Base-by-base conservation (phyloP, 2,113 vertebrate species). In the Archilochus colubris region DNA sequence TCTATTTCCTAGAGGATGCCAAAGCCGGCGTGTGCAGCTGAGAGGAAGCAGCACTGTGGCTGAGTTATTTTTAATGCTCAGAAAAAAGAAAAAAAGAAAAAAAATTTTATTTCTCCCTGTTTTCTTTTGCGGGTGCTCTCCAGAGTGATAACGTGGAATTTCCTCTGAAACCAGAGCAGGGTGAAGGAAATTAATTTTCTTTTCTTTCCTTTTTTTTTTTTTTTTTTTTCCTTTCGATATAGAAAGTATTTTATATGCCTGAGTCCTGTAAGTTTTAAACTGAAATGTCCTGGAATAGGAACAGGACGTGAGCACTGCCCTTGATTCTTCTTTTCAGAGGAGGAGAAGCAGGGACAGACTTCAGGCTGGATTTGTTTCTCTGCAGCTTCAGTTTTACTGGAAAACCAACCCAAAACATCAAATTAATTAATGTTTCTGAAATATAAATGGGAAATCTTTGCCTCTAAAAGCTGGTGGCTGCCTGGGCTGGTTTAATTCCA, bases 91-190 rank as follows among this genome's bases (percentile, higher is more conserved):
- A 40, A 40, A 40, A 40, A 40, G 5, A 12, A 12, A 40, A 40
- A 5, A 5, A 30, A 16, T n/a, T n/a, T 85, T 62, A 33, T 91
- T 50, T 66, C 51, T 88, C 73, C 30, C 31, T 67, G 13, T 68
- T 76, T 86, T 72, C 73, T 53, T 59, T 51, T n/a, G 69, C 2
- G 54, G 80, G 31, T 73, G 55, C 46, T 95, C 62, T 82, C 51
- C 10, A 3, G 6, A 69, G 66, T 38, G 64, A 87, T 48, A 88
- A 78, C 30, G 1, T 68, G 83, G 92, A 94, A 96, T 95, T 96
- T 93, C 92, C 86, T 82, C 81, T 62, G 94, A n/a, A 93, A 96
- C 63, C 53, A 5, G 51, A 92, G 66, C 46, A 36, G 77, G 22
- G 51, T 3, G 58, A 79, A 94, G 67, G 74, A 91, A 91, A 92